Base-by-base conservation (phyloP, 2,113 vertebrate species). In the Chionomys nivalis region DNA sequence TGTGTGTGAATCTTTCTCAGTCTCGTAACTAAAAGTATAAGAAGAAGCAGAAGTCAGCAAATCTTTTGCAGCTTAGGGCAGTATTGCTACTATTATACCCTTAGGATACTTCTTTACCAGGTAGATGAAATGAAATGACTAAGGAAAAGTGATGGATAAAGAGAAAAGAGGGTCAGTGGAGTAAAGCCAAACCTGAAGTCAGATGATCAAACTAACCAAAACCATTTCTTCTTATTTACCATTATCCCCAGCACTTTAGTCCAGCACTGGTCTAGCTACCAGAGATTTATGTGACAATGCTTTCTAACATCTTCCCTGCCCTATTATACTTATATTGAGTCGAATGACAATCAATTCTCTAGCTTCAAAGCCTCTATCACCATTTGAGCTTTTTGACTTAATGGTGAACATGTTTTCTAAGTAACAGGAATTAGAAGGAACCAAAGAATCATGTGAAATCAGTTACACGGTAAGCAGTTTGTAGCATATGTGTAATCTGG, bases 11-110 rank as follows among this genome's bases (percentile, higher is more conserved):
- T 52, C n/a, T 83, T 81, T 42, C 58, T 91, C 7, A 61, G 28
- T 4, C 0, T 72, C 65, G 4, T 73, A 33, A 52, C 4, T 75
- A 44, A 31, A 42, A 92, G 61, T 4, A 65, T 13, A 76, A 12
- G 49, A 92, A 26, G 39, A 1, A 72, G 12, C 12, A 52, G 31
- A 61, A 90, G 6, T 26, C 47, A 63, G 12, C 5, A 92, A 81
- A 14, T 10, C 5, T 76, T 63, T 47, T 65, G 36, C 21, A 58
- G 4, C 39, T 12, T 3, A 65, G 28, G 0, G 2, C 4, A 31
- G 7, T 2, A 7, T 7, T 39, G 0, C 61, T 31, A 47, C 23
- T 1, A 2, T 47, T 3, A 31, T 4, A 72, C 1, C 3, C 19
- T 58, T 36, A 49, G 33, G 47, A 33, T 58, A 58, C 58, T 72